Conservation (phyloP, 2,797 vertebrate species). For the Sebastes hubbsi region DNA sequence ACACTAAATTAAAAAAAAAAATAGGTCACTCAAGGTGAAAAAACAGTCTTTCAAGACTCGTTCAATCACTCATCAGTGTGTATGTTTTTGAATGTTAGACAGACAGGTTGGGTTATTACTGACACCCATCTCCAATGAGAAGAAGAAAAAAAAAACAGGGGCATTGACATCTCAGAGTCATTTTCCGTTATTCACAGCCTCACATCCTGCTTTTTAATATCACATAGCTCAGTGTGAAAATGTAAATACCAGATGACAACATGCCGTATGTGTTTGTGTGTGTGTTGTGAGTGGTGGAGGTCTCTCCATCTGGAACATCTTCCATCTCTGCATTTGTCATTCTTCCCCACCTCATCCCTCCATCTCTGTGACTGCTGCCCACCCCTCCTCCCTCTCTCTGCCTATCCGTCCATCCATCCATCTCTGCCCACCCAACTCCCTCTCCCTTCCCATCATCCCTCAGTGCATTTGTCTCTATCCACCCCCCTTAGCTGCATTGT, state of each 20-base stretch:
- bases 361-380: constrained; percentile 25
- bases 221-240: constrained; percentile 22
- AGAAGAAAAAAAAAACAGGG: neutral
- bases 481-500: neutral
- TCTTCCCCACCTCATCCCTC: constrained; percentile 40
- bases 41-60: neutral
- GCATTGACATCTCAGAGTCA: neutral
- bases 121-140: neutral
- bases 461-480: constrained; percentile 28
- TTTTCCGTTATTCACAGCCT: constrained; percentile 5
- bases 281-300: neutral
- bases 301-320: constrained; percentile 52
- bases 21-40: neutral
- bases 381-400: constrained; percentile 9
- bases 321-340: constrained; percentile 58
- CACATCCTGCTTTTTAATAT: neutral
- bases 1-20: no score
- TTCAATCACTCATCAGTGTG: neutral
- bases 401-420: constrained; percentile 33
- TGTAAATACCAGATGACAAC: constrained; percentile 42
- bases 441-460: constrained; percentile 40
- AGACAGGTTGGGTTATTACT: neutral
- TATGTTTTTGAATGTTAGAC: neutral
- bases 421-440: constrained; percentile 46
- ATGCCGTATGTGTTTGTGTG: neutral